Base-by-base conservation (phyloP, 2,113 vertebrate genomes). In the Gambusia holbrooki region DNA sequence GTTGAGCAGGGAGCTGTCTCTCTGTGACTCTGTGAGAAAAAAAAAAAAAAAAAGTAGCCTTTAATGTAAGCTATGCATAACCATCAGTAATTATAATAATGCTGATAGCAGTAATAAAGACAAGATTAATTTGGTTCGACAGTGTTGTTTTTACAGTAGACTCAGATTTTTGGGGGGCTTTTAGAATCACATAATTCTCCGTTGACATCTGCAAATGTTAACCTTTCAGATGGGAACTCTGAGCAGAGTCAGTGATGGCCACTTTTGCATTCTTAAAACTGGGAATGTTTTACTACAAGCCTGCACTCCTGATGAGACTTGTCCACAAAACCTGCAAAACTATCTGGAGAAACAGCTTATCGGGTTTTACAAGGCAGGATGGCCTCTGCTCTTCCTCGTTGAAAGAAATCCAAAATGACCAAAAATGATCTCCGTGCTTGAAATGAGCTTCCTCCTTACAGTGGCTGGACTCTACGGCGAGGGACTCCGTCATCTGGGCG, bases 31-130 rank as follows among this genome's bases (percentile, higher is more conserved):
- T 76, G 82, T 81, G 81, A 87, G 27, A 27, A 27, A 88, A 91
- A 82, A 91, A 48, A 48, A 48, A 14, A 0, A 51, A 84, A 84
- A 83, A 89, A 89, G 87, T 81, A 92, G 85, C 81, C 81, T 90
- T 87, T 89, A 81, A 87, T 92, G 67, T 89, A 80, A 83, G 87
- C 84, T 11, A 8, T 17, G 2, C 51, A 58, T n/a, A n/a, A n/a
- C 5, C 48, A 62, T 28, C 60, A 74, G 66, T 65, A 60, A 8
- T n/a, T 5, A 63, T 28, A 66, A 48, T 74, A 69, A 74, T 29
- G 54, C 22, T 10, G 51, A 58, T 25, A 9, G 25, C 2, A 9
- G 5, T 10, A n/a, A 58, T n/a, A n/a, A 25, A 9, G 14, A 48
- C 17, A 7, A 48, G 14, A 19, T 48, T 48, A 7, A 48, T 17